Evolutionary conservation across 2,113 vertebrate genomes (phyloP).

Genomic region (Hippocampus abdominalis): DNA sequence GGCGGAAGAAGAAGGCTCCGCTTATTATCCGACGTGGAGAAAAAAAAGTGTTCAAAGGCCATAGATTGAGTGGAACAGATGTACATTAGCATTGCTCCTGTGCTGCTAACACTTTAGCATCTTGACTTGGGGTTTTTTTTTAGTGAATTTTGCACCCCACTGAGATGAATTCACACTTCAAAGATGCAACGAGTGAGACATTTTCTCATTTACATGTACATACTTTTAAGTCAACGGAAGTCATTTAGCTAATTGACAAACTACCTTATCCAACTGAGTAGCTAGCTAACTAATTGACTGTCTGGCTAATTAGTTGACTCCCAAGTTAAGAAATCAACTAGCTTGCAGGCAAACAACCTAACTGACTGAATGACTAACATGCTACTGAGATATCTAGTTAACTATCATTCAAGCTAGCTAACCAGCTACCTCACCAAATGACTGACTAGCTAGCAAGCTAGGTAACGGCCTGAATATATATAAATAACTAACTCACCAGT

Average conservation of each 20-base stretch:
- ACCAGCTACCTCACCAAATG: too few species aligned
- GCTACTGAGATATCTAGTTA: too few species aligned
- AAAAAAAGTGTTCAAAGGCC: constrained; percentile 92
- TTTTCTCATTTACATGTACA: constrained; percentile 27
- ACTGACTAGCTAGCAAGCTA: too few species aligned
- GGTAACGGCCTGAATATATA: too few species aligned
- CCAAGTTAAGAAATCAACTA: background rate
- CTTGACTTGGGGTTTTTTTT: constrained; percentile 75
- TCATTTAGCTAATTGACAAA: constrained; percentile 4
- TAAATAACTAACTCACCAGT: too few species aligned
- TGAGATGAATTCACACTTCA: constrained; percentile 92
- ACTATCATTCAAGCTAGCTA: too few species aligned
- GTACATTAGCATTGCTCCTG: constrained; percentile 96
- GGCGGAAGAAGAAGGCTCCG: constrained; percentile 92
- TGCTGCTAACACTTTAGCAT: constrained; percentile 83
- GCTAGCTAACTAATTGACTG: background rate
- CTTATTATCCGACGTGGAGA: constrained; percentile 83
- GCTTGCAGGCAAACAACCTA: background rate
- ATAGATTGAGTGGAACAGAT: constrained; percentile 99
- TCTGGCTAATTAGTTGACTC: background rate
- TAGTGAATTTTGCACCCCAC: constrained; percentile 85
- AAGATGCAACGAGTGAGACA: constrained; percentile 92
- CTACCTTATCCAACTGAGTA: background rate
- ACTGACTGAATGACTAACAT: background rate
- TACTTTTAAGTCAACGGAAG: constrained; percentile 78